A percentile compares a stretch with the other conserved stretches of the same genome.
These are phyloP conservation scores for Centropyge bicolor DNA, from an alignment of 2,797 vertebrate species.

Conservation along the genomic window DNA sequence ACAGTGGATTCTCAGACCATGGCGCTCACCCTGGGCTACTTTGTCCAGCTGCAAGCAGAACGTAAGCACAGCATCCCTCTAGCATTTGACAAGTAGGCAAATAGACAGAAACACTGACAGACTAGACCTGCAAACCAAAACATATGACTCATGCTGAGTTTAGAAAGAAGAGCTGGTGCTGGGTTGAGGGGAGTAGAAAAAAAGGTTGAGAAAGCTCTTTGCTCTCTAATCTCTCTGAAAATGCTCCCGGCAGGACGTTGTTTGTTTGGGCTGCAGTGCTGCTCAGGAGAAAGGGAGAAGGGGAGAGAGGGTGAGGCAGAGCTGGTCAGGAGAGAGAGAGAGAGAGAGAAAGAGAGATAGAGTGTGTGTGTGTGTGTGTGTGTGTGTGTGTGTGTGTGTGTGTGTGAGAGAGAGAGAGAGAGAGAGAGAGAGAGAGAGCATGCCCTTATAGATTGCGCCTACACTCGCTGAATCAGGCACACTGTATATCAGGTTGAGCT, in stretches of 20 bases:
- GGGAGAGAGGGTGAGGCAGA: conserved; percentile 17
- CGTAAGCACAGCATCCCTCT: conserved; percentile 85
- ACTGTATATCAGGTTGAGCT: conserved; percentile 42
- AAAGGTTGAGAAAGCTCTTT: conserved; percentile 57
- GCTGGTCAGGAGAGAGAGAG: neutral
- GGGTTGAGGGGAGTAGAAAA: conserved; percentile 38
- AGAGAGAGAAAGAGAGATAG: neutral
- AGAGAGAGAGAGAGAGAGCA: neutral
- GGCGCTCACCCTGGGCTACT: conserved; percentile 96
- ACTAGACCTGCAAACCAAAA: conserved; percentile 45
- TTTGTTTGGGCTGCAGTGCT: conserved; percentile 66
- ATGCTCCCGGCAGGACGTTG: conserved; percentile 59
- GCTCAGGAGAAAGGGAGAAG: conserved; percentile 11
- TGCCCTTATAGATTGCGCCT: conserved; percentile 53
- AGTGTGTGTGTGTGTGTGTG: no score
- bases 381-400: no score
- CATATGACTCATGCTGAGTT: conserved; percentile 49
- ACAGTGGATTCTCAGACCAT: conserved; percentile 97
- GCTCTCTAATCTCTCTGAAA: conserved; percentile 66
- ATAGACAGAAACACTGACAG: conserved; percentile 36
- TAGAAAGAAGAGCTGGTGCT: conserved; percentile 40
- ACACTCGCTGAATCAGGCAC: conserved; percentile 60
- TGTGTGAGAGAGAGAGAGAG: conserved; percentile 10
- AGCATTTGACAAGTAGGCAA: conserved; percentile 27
- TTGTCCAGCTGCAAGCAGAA: conserved; percentile 97